Evolutionary conservation across 2,113 vertebrate genomes (phyloP), one percentile per base, ranked within the genome.

Genomic region (Urocolius indicus): DNA sequence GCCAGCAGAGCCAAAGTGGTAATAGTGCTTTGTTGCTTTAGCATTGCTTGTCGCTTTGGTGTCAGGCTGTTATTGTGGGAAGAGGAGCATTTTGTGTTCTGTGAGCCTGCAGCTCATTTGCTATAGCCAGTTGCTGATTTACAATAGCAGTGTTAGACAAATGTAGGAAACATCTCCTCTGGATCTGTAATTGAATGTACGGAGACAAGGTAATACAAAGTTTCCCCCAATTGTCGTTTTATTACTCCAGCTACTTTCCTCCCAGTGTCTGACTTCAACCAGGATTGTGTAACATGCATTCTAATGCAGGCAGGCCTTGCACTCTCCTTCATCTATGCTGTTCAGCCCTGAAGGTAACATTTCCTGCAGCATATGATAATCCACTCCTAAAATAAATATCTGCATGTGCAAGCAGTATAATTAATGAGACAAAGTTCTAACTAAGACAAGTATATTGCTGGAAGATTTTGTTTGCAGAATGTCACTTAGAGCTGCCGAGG

Each of bases 1-100:
- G 29, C 4, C 59, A 66, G 57, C 55, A 36, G 48, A 36, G 26
- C 15, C 32, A 11, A 17, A 51, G 51, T 10, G 49, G 22, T 10
- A 15, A 4, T 1, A 3, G 8, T 46, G 46, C 1, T 30, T 34
- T 54, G 34, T 43, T 34, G n/a, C 32, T 66, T 21, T 9, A 27
- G 57, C 73, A 27, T 30, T 36, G 16, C 22, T 66, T n/a, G 14
- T 9, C 51, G 7, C 3, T 0, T 2, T 13, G 24, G 8, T 2
- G 26, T 3, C 9, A 58, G 36, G 41, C 24, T 29, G 18, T 34
- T 43, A 4, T 2, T 0, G 1, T 19, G 36, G 76, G 68, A 41
- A 5, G 30, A 41, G 43, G 38, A 26, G 69, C 2, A 0, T 23
- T 57, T 38, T 0, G 0, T 34, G 41, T 24, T 48, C 16, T 24